Evolutionary conservation across 2,797 vertebrate genomes (phyloP).

Genomic region (Onychomys arenicola): DNA sequence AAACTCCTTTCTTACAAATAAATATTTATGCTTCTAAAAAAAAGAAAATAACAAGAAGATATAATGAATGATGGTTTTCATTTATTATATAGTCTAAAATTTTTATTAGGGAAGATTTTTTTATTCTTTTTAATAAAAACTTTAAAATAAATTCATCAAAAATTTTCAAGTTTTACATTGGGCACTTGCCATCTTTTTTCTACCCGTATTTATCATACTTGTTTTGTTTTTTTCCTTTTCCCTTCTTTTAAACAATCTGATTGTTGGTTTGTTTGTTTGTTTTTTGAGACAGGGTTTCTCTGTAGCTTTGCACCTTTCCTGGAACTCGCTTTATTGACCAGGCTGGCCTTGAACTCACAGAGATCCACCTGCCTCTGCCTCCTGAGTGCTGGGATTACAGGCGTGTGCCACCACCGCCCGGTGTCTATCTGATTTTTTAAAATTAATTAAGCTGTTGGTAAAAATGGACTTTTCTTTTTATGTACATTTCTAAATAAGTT

Average conservation of each 20-base stretch:
- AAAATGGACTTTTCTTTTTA: neutral
- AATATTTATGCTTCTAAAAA: no score
- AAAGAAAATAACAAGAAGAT: no score
- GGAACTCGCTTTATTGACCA: no score
- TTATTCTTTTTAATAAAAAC: conserved; percentile 54
- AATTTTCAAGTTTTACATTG: neutral
- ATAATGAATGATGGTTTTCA: conserved; percentile 12
- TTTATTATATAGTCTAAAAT: conserved; percentile 7
- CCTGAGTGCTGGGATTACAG: no score
- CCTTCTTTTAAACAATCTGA: conserved; percentile 16
- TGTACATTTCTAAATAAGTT: conserved; percentile 15
- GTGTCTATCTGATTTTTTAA: neutral
- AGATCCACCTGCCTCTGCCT: no score
- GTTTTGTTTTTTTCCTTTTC: neutral
- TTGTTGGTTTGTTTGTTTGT: no score
- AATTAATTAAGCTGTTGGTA: neutral
- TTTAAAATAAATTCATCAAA: conserved; percentile 45
- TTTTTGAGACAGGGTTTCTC: no score
- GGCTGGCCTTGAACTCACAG: no score
- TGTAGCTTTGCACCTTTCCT: no score
- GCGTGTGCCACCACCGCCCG: no score
- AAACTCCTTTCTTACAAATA: no score
- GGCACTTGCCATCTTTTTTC: conserved; percentile 1
- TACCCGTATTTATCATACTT: conserved; percentile 5
- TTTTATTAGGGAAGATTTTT: conserved; percentile 6